Percentiles rank a stretch among this genome's conserved stretches.
phyloP scores from a whole-genome alignment of 2,113 vertebrate species.

The Grammomys surdaster region DNA sequence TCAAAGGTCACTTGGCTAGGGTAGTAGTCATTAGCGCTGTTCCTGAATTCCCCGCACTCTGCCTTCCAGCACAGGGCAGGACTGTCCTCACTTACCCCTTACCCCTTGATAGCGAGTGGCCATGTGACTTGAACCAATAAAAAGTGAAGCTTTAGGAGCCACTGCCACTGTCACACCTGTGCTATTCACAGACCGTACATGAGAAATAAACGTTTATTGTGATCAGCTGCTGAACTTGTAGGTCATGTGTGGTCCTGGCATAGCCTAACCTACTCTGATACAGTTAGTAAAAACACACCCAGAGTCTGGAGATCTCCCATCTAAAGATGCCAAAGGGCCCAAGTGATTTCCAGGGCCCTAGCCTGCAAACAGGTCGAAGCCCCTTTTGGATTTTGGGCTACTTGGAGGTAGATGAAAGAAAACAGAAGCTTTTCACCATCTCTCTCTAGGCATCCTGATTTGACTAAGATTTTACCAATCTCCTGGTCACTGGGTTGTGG shows the following conservation, averaged over 20 bases:
- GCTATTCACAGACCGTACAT: too few species aligned
- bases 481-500: neutral
- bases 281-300: neutral
- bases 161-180: rapidly evolving
- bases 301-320: neutral
- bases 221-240: neutral
- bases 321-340: neutral
- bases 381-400: neutral
- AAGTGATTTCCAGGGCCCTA: neutral
- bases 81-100: neutral
- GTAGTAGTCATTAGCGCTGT: neutral
- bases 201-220: neutral
- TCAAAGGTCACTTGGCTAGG: slow-evolving; percentile 54
- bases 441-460: neutral
- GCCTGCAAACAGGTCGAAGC: neutral
- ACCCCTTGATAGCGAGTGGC: neutral
- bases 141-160: neutral
- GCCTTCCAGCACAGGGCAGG: neutral
- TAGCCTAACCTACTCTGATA: neutral
- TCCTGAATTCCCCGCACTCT: neutral
- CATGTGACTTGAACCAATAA: slow-evolving; percentile 13
- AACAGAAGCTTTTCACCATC: neutral
- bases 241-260: neutral
- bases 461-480: neutral
- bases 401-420: neutral